Percentiles rank a stretch among this genome's conserved stretches.
Evolutionary conservation across 2,888 invertebrate genomes (phyloP).

Genomic region (Pyrgus malvae): DNA sequence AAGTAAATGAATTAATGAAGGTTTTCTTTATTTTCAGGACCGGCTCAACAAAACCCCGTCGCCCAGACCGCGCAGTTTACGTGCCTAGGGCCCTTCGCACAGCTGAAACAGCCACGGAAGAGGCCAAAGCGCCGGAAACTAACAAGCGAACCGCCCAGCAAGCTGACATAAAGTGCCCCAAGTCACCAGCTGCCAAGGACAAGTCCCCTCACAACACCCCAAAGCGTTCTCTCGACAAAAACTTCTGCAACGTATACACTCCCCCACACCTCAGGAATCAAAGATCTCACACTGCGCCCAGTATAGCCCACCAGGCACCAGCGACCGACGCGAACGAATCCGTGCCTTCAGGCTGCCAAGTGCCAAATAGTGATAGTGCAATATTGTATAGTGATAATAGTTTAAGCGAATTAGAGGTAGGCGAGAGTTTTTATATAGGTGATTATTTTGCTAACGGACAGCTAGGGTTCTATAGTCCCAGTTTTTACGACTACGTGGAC

Average conservation of each 20-base stretch:
- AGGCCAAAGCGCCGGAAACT: constrained; percentile 35
- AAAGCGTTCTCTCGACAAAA: constrained; percentile 64
- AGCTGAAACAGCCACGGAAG: constrained; percentile 45
- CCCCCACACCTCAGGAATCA: constrained; percentile 73
- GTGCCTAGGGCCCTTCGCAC: constrained; percentile 86
- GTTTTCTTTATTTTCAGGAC: constrained; percentile 53
- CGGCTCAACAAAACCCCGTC: constrained; percentile 73
- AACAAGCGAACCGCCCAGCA: constrained; percentile 46
- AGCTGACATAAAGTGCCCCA: constrained; percentile 57
- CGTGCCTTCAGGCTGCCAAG: constrained; percentile 72
- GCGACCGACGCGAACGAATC: constrained; percentile 58
- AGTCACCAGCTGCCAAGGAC: constrained; percentile 63
- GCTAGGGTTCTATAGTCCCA: constrained; percentile 68
- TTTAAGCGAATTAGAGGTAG: constrained; percentile 65
- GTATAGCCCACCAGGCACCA: constrained; percentile 51
- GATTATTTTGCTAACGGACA: constrained; percentile 77
- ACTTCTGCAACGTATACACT: constrained; percentile 76
- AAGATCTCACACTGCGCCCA: constrained; percentile 61
- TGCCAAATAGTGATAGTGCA: constrained; percentile 81
- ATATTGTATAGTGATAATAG: constrained; percentile 74
- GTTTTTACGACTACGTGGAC: constrained; percentile 61
- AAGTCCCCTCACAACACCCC: constrained; percentile 66
- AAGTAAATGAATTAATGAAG: too few species aligned
- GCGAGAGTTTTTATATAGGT: constrained; percentile 77
- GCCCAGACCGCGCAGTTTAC: constrained; percentile 91